Percentiles rank a stretch among this genome's conserved stretches.
Conservation (phyloP, 2,888 invertebrate genomes). For the Eupithecia tripunctaria region DNA sequence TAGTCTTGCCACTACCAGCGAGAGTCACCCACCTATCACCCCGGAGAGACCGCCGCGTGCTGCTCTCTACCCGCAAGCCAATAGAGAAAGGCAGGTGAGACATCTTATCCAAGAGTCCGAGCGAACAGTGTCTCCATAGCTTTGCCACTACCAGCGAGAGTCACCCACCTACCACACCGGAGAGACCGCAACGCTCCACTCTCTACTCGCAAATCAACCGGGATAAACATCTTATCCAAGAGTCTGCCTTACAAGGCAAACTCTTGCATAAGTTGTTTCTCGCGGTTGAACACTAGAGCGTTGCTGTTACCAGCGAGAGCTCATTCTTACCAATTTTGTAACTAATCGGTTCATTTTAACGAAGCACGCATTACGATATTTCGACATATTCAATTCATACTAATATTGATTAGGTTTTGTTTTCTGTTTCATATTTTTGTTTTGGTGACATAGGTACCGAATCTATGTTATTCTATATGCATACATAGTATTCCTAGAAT, state of each 20-base stretch:
- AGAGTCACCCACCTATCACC: conserved; percentile 88
- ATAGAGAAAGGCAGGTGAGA: conserved; percentile 65
- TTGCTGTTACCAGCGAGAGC: background rate
- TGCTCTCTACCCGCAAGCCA: conserved; percentile 88
- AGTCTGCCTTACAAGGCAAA: no score
- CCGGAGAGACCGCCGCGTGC: conserved; percentile 87
- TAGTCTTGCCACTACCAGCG: conserved; percentile 90
- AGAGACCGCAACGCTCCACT: conserved; percentile 86
- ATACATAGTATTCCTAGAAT: background rate
- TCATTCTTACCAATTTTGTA: background rate
- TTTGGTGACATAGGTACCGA: background rate
- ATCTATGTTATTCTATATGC: background rate
- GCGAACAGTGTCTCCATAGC: background rate
- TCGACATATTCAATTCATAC: background rate
- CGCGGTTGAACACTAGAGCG: no score
- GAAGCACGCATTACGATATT: background rate
- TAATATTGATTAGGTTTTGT: background rate
- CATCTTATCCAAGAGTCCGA: no score
- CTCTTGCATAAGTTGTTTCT: no score
- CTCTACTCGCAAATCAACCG: conserved; percentile 88
- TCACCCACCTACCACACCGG: conserved; percentile 88
- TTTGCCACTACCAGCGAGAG: conserved; percentile 55
- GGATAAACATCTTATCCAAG: conserved; percentile 40
- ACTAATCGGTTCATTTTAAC: background rate
- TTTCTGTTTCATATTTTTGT: background rate